Evolutionary conservation across 2,113 vertebrate species (phyloP).

Genomic region (Myiopsitta monachus): DNA sequence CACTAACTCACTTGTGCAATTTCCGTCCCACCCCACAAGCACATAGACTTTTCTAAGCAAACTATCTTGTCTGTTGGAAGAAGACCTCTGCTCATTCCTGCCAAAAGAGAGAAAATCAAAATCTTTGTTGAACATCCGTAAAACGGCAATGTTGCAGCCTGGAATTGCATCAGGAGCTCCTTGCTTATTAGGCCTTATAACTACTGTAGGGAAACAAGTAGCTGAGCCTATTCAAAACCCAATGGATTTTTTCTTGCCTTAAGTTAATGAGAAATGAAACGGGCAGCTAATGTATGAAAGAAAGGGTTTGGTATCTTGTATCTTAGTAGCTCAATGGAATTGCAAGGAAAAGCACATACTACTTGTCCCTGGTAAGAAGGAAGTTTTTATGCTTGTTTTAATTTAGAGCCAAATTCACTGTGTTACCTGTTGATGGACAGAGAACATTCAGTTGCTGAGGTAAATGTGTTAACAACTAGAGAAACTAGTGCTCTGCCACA

Average conservation of each 20-base stretch:
- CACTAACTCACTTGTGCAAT: neutral
- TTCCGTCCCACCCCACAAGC: neutral
- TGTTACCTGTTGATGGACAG: neutral
- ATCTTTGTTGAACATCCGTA: neutral
- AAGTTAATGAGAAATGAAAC: constrained; percentile 42
- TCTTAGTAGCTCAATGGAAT: constrained; percentile 7
- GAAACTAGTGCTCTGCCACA: neutral
- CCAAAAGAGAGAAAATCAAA: constrained; percentile 26
- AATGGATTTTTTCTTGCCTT: constrained; percentile 23
- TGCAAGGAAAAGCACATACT: neutral
- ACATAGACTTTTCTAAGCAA: neutral
- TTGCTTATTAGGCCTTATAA: neutral
- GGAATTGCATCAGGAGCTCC: neutral
- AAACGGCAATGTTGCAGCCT: neutral
- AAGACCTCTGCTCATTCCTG: neutral
- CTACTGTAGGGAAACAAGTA: neutral
- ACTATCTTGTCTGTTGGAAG: neutral
- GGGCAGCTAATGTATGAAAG: neutral
- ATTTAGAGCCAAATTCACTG: neutral
- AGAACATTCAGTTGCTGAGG: neutral
- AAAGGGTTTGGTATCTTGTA: constrained; percentile 1
- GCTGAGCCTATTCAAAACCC: neutral
- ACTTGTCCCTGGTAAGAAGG: neutral
- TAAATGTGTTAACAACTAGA: neutral
- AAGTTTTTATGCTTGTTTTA: neutral